Evolutionary conservation across 2,113 vertebrate species (phyloP), one percentile per base, ranked within the genome.

Genomic region (Trochalopteron elliotii): DNA sequence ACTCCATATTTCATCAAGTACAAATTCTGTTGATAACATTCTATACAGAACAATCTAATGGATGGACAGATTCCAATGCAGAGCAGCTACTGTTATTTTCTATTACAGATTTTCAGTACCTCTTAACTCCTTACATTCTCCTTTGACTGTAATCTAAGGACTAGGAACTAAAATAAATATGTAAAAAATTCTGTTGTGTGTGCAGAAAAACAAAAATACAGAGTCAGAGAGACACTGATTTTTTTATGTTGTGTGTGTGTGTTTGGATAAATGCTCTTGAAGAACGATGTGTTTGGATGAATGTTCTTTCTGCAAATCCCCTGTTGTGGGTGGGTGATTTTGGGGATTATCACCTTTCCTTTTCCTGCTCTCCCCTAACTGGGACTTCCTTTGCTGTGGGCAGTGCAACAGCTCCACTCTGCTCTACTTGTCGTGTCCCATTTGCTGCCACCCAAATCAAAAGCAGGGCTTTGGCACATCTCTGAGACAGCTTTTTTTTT

Each of bases 361-460:
- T 76, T 85, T 24, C 75, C 49, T 59, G 16, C 53, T 70, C 2
- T 83, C 67, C 77, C 69, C 33, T 50, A 39, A 77, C 71, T 23
- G 71, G 63, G 61, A 5, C 44, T 87, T 55, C 42, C 70, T 77
- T 45, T 68, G 75, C 91, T 4, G 4, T 40, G 76, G 79, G 61
- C 68, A 87, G 42, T 45, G 79, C 75, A 84, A 7, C 18, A 39
- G 12, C 94, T 80, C 30, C 15, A 84, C n/a, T 42, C 56, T 91
- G 87, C 86, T 95, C 82, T 83, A 52, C 87, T 90, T 85, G 64
- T 70, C 59, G 0, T 33, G 49, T 45, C 39, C 69, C 57, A 52
- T 96, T 91, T 71, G 84, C 95, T 74, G 76, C 93, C 87, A 79
- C 53, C 72, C 78, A 80, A 86, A 67, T 93, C 83, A 87, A 89